Evolutionary conservation across 1,140 invertebrate species (phyloP), one percentile per base, ranked within the genome.

Genomic region (Drosophila pectinifera): DNA sequence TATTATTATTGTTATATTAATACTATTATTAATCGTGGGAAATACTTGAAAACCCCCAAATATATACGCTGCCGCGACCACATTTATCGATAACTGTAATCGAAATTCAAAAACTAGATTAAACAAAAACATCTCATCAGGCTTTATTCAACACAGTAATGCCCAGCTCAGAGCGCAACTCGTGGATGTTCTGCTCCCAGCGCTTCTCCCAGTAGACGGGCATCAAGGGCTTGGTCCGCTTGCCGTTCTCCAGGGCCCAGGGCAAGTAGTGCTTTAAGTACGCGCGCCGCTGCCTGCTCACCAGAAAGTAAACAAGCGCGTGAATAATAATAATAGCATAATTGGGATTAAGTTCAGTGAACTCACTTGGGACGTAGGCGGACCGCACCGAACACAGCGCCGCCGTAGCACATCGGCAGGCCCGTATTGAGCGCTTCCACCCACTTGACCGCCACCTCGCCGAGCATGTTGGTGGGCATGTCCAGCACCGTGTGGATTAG

Each of bases 381-480:
- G 8, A 95, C 93, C 14, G 97, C 95, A 18, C 98, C 98, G 94
- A 98, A 97, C 56, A 98, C 93, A 0, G 96, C 97, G 39, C 96
- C 98, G 65, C 94, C 94, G 49, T 97, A 93, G 90, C 97, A 98
- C 97, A 99, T 98, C 2, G 98, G 98, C 28, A 99, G 92, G 56
- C 94, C 95, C 16, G 95, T 97, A 93, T 98, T 98, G 46, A 99
- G 94, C 7, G 95, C 98, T 95, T 99, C 99, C 57, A 99, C 94
- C 98, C 98, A 99, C 93, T 99, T 99, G 5, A 99, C 96, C 7
- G 96, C 95, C 16, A 99, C 97, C 91, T 95, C 94, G 89, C 97
- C 97, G 6, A 98, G 93, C 97, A 99, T 99, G 89, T 98, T 98
- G 7, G 98, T 99, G 14, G 97, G 98, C 97, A 99, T 98, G 58